These are phyloP conservation scores for Diuraphis noxia DNA, from an alignment of 1,140 invertebrate species.

Conservation along the genomic window DNA sequence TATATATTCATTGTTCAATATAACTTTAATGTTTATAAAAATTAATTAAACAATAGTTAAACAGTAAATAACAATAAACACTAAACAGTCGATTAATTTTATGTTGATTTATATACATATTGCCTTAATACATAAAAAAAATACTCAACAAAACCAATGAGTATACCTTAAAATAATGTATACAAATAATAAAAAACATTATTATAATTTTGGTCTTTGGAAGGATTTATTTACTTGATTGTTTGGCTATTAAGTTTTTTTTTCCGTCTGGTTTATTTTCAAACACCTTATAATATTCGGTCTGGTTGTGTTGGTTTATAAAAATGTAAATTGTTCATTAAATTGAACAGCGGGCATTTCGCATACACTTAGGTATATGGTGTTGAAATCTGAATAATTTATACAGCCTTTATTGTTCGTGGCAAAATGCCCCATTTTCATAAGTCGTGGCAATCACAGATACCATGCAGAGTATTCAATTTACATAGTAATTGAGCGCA, in stretches of 20 bases:
- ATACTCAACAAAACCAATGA: neutral
- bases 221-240: constrained; percentile 9
- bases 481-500: constrained; percentile 45
- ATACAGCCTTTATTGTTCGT: constrained; percentile 41
- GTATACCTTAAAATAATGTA: neutral
- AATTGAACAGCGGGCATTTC: constrained; percentile 46
- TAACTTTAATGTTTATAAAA: neutral
- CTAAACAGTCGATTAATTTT: neutral
- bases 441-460: constrained; percentile 47
- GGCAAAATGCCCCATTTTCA: constrained; percentile 44
- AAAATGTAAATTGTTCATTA: constrained; percentile 54
- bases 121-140: neutral
- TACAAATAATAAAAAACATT: neutral
- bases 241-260: constrained; percentile 32
- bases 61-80: neutral
- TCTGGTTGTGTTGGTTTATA: constrained; percentile 13
- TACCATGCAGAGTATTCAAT: constrained; percentile 48
- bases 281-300: constrained; percentile 18
- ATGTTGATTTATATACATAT: neutral
- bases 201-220: constrained; percentile 7
- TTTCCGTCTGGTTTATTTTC: constrained; percentile 15
- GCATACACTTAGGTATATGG: constrained; percentile 32
- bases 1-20: neutral
- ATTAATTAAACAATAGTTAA: neutral
- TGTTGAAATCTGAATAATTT: constrained; percentile 50